Base-by-base conservation (phyloP, 1,140 invertebrate genomes). In the Daktulosphaira vitifoliae region DNA sequence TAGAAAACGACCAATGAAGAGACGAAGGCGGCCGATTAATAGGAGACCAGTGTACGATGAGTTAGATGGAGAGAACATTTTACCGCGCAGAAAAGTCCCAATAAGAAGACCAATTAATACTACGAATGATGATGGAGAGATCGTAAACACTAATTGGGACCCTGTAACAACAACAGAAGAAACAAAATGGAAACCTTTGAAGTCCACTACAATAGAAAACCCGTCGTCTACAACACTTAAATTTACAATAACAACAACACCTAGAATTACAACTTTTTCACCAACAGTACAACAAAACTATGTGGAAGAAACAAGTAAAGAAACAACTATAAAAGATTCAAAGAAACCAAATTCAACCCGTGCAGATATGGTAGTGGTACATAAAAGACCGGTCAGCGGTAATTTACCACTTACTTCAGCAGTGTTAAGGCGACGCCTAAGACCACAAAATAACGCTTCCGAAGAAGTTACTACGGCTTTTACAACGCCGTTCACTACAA, bases 1-100 rank as follows among this genome's bases (percentile, higher is more conserved):
- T 13, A 46, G 72, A 16, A 70, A 74, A 68, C 75, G 76, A 71
- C 70, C 73, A 66, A 71, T 73, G 20, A 73, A 74, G 56, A 74
- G 75, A 71, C 73, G 76, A 70, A 77, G 75, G 67, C 68, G 71
- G 53, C 69, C 69, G n/a, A 49, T 66, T 20, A 68, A 66, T 52
- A 39, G 67, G 65, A 44, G 42, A 62, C 50, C 51, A 7, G 22
- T 46, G 25, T n/a, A 37, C 3, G 65, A 65, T 15, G 65, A 50
- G 13, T 33, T 33, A 20, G 65, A 66, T 9, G 18, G 50, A 20
- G 65, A 66, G 22, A 54, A 53, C 26, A 33, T 48, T 62, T 62
- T 62, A 46, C 56, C 56, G 6, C 42, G 56, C 15, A 62, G 56
- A n/a, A 62, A 62, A 62, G n/a, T n/a, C n/a, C 56, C 29, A n/a